These are phyloP conservation scores for Gallinago undulata DNA, from an alignment of 2,113 vertebrate species.

Conservation along the genomic window DNA sequence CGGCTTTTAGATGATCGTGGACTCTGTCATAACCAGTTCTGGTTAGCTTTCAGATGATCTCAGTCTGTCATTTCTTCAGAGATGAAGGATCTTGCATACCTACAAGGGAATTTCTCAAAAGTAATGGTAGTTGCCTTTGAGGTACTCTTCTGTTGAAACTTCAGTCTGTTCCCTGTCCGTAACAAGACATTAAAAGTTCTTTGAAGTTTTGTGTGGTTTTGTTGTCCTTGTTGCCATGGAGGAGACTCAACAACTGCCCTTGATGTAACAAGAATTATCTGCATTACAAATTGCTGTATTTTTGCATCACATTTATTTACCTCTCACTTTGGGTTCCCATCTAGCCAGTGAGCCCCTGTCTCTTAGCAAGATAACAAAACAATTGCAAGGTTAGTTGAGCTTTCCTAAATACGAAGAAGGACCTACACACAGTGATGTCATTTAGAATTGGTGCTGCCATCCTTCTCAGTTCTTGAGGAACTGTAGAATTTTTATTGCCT, in stretches of 20 bases:
- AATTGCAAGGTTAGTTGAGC: not conserved
- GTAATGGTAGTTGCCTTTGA: not conserved
- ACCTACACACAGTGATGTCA: not conserved
- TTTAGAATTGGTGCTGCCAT: not conserved
- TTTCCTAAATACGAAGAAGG: not conserved
- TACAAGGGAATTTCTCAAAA: not conserved
- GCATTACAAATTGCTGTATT: not conserved
- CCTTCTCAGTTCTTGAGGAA: not conserved
- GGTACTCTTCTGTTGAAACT: not conserved
- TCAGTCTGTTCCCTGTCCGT: not conserved
- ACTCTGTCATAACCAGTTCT: not conserved
- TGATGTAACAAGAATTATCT: not conserved
- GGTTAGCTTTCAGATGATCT: not conserved
- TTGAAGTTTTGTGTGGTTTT: not conserved
- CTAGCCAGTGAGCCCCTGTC: no score
- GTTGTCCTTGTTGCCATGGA: not conserved
- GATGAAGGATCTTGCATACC: not conserved
- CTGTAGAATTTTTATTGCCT: not conserved
- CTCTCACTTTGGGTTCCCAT: not conserved
- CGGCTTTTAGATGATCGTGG: not conserved
- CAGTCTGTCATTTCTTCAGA: not conserved
- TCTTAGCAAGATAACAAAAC: not conserved
- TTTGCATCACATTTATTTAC: not conserved
- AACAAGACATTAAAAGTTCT: not conserved
- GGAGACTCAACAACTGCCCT: not conserved